These are phyloP conservation scores for Aspiorhynchus laticeps DNA, from an alignment of 2,113 vertebrate genomes.

Conservation along the genomic window DNA sequence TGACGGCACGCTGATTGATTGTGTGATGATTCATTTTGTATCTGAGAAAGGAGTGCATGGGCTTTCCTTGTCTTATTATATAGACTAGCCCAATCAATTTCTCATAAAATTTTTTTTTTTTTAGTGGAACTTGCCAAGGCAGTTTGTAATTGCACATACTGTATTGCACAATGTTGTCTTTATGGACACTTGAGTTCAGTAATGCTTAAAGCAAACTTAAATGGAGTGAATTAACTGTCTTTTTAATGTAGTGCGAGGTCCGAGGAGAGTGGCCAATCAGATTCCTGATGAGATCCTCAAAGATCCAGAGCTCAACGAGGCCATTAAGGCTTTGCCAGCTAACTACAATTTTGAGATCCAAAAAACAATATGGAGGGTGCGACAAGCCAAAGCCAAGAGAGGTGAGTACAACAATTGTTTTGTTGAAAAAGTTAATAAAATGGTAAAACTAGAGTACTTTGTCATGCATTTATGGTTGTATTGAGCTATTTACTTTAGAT, in stretches of 20 bases:
- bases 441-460: neutral
- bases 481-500: neutral
- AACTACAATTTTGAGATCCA: constrained; percentile 99
- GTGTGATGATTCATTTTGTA: constrained; percentile 21
- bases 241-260: constrained; percentile 65
- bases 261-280: constrained; percentile 83
- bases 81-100: neutral
- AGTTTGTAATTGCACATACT: neutral
- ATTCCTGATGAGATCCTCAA: constrained; percentile 89
- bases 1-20: neutral
- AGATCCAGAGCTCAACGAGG: constrained; percentile 81
- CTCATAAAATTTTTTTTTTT: neutral
- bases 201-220: neutral
- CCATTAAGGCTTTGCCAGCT: constrained; percentile 78
- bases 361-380: constrained; percentile 95
- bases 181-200: neutral
- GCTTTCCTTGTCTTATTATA: constrained; percentile 14
- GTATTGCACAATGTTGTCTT: neutral
- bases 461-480: neutral
- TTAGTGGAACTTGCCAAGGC: neutral
- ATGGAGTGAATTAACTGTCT: neutral
- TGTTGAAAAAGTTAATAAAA: neutral
- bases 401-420: constrained; percentile 69
- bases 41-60: neutral
- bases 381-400: constrained; percentile 85